phyloP scores from a whole-genome alignment of 2,113 vertebrate species.

The Eleginops maclovinus region DNA sequence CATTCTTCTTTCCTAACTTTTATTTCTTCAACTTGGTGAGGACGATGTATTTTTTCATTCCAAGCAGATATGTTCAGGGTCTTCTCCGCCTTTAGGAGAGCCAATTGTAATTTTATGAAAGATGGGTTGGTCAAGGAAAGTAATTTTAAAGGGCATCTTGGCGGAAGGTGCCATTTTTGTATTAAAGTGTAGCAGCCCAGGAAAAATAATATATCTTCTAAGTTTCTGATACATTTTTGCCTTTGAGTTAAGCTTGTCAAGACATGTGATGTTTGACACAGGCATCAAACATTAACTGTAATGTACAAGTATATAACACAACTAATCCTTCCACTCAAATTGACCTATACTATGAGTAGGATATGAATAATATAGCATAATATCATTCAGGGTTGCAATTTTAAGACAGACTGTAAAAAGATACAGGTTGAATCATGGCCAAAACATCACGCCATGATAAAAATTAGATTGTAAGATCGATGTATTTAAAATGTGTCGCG shows the following conservation, averaged over 20 bases:
- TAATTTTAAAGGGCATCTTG: neutral
- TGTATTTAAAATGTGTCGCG: too few species aligned
- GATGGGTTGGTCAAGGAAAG: neutral
- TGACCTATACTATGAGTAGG: neutral
- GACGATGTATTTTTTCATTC: slow-evolving; percentile 13
- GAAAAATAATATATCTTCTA: neutral
- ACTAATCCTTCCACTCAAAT: neutral
- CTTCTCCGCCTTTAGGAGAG: slow-evolving; percentile 7
- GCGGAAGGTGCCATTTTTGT: neutral
- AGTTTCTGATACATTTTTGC: neutral
- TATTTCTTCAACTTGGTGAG: slow-evolving; percentile 17
- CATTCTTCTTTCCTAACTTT: slow-evolving; percentile 3
- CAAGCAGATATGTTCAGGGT: neutral
- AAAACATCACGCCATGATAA: too few species aligned
- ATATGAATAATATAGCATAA: neutral
- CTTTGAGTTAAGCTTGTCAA: neutral
- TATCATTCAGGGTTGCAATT: neutral
- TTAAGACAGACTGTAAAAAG: neutral
- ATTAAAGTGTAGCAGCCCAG: neutral
- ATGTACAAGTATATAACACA: neutral
- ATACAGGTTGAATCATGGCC: neutral
- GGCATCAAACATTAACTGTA: neutral
- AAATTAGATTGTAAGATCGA: neutral
- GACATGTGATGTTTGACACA: neutral
- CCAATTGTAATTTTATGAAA: neutral